Conservation (phyloP, 2,113 vertebrate species). For the Ptilorrhoa leucosticta region DNA sequence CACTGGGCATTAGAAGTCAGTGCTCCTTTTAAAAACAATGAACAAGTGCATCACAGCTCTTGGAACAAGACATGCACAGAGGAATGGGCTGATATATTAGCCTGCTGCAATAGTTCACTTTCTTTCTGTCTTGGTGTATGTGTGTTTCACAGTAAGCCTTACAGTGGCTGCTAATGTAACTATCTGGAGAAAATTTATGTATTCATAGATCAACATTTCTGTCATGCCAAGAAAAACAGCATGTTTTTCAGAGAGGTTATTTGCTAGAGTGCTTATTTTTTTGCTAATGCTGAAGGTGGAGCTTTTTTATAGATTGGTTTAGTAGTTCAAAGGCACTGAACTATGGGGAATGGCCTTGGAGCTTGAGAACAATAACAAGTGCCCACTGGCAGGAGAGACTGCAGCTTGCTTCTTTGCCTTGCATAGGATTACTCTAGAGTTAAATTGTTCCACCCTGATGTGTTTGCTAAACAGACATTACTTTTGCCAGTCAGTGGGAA, state of each 20-base stretch:
- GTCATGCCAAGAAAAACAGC: neutral
- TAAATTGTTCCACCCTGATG: neutral
- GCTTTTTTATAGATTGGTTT: neutral
- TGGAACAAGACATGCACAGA: neutral
- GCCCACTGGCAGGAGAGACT: neutral
- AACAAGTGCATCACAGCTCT: neutral
- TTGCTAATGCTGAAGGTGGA: neutral
- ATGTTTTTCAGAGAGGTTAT: neutral
- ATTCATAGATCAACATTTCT: neutral
- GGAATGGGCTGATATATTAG: neutral
- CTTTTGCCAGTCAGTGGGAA: neutral
- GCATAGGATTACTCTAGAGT: neutral
- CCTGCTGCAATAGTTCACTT: neutral
- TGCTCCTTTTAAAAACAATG: neutral
- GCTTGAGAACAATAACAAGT: neutral
- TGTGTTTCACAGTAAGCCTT: neutral
- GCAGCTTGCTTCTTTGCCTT: neutral
- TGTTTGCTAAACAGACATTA: neutral
- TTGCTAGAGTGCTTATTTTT: neutral
- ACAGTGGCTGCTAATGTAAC: neutral
- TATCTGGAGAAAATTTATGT: neutral
- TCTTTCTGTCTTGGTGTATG: neutral
- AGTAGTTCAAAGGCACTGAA: neutral
- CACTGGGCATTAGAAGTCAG: neutral
- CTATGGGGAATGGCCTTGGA: neutral